phyloP scores from a whole-genome alignment of 2,797 vertebrate genomes.

The Zalophus californianus region DNA sequence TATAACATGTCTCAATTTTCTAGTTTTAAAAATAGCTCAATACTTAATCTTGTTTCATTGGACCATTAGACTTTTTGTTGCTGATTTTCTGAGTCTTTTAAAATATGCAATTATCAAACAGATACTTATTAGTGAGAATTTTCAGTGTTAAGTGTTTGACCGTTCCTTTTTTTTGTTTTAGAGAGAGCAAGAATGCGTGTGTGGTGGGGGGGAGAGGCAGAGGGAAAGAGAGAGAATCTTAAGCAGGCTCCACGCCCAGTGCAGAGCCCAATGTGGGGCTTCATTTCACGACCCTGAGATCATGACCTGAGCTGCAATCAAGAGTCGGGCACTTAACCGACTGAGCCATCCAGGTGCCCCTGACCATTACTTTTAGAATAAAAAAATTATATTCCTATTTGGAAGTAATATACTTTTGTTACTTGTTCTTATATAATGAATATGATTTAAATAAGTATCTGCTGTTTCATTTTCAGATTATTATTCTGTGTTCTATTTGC shows the following conservation, averaged over 20 bases:
- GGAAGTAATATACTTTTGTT: neutral
- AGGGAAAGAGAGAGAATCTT: neutral
- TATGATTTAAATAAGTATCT: neutral
- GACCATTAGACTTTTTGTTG: neutral
- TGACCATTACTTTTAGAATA: neutral
- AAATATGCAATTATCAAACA: neutral
- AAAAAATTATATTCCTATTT: neutral
- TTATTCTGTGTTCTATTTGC: neutral
- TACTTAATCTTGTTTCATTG: neutral
- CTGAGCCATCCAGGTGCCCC: neutral
- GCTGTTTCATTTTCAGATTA: slow-evolving; percentile 18
- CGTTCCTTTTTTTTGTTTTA: neutral
- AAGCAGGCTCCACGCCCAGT: neutral
- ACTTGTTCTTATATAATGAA: neutral
- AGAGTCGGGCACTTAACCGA: neutral
- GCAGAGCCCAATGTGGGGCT: neutral
- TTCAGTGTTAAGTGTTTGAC: neutral
- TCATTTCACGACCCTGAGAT: neutral
- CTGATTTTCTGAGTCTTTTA: slow-evolving; percentile 48
- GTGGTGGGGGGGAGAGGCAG: no score
- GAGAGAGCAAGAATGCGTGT: neutral
- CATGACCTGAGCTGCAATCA: neutral
- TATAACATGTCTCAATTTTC: neutral
- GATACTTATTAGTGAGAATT: neutral
- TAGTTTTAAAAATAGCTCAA: neutral